phyloP scores from a whole-genome alignment of 2,888 invertebrate species.

The Chrysolina oricalcia region DNA sequence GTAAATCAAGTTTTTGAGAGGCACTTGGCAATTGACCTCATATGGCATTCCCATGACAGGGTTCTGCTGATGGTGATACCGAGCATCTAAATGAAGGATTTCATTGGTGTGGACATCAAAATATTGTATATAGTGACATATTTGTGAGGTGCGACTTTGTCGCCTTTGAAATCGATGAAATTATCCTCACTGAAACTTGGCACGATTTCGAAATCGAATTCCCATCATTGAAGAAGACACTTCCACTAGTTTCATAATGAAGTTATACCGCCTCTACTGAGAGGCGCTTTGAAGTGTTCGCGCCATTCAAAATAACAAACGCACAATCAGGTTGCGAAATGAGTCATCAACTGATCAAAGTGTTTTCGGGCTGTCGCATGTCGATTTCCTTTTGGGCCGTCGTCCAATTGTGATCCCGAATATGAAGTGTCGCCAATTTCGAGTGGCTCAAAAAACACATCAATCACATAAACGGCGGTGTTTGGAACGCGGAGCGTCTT shows the following conservation, averaged over 20 bases:
- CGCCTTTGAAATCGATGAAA: not conserved
- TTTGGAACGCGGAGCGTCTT: constrained; percentile 26
- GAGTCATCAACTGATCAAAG: constrained; percentile 3
- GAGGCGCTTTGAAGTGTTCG: not conserved
- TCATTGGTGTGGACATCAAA: not conserved
- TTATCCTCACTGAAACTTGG: not conserved
- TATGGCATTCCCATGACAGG: too few species aligned
- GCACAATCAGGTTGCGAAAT: not conserved
- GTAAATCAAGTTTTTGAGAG: too few species aligned
- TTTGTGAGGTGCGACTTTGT: too few species aligned
- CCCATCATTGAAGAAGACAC: not conserved
- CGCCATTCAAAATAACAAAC: constrained; percentile 1
- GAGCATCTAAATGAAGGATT: too few species aligned
- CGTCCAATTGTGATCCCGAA: constrained; percentile 24
- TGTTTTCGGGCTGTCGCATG: not conserved
- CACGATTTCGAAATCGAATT: not conserved
- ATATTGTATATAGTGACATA: not conserved
- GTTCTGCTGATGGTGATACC: too few species aligned
- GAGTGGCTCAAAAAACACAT: constrained; percentile 33
- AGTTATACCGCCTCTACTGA: not conserved
- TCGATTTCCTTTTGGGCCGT: constrained; percentile 21
- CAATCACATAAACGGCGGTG: constrained; percentile 34
- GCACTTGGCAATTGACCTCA: too few species aligned
- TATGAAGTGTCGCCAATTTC: constrained; percentile 30
- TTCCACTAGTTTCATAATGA: constrained; percentile 7